These are phyloP conservation scores for Trichechus manatus DNA, from an alignment of 2,113 vertebrate genomes.

Conservation along the genomic window DNA sequence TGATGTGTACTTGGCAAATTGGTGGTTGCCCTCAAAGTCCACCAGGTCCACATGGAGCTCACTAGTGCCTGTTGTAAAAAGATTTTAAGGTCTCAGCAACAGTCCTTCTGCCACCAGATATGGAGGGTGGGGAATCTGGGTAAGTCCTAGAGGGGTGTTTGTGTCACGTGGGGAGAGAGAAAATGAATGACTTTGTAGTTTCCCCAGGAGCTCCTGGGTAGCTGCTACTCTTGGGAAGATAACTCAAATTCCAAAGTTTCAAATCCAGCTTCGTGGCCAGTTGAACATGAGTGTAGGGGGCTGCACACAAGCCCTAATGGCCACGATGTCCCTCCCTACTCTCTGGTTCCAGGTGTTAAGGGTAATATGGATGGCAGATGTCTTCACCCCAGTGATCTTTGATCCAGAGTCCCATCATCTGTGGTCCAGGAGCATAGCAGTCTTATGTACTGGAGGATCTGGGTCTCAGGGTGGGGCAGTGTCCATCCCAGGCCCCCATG, in stretches of 20 bases:
- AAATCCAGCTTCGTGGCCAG: too few species aligned
- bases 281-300: neutral
- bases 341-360: rapidly evolving
- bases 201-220: too few species aligned
- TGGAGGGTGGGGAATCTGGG: too few species aligned
- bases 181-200: too few species aligned
- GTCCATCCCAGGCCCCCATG: neutral
- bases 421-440: rapidly evolving
- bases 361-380: neutral
- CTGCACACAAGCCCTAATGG: rapidly evolving
- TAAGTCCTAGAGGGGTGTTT: neutral
- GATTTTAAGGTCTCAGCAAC: rapidly evolving
- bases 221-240: too few species aligned
- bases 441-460: too few species aligned
- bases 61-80: neutral
- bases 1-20: constrained; percentile 61
- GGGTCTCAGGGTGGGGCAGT: neutral
- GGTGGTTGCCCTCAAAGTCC: constrained; percentile 62
- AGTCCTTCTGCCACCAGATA: neutral
- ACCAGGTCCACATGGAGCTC: constrained; percentile 68
- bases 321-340: neutral
- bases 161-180: too few species aligned
- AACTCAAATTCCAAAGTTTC: too few species aligned
- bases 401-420: rapidly evolving
- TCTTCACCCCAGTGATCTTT: rapidly evolving